These are phyloP conservation scores for Acyrthosiphon pisum DNA, from an alignment of 1,140 invertebrate genomes.

Conservation along the genomic window DNA sequence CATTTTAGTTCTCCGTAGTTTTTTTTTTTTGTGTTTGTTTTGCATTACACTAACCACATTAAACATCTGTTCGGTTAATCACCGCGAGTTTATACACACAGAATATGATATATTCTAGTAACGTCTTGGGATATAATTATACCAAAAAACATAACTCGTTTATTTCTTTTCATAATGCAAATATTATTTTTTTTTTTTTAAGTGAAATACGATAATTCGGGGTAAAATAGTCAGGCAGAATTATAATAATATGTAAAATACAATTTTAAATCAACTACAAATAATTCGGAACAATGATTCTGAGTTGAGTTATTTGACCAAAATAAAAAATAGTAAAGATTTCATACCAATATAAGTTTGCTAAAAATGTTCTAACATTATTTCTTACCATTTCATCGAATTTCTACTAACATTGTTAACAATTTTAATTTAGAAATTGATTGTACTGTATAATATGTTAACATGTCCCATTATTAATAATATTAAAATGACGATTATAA, in stretches of 20 bases:
- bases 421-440: not conserved
- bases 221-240: not conserved
- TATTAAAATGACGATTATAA: not conserved
- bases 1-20: not conserved
- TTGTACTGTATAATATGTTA: not conserved
- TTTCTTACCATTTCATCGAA: not conserved
- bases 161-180: not conserved
- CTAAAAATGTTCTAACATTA: not conserved
- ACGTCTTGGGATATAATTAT: not conserved
- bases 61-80: slow-evolving; percentile 37
- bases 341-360: not conserved
- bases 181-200: not conserved
- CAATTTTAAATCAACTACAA: not conserved
- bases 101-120: not conserved
- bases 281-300: not conserved
- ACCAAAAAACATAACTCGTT: not conserved
- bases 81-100: slow-evolving; percentile 8
- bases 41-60: slow-evolving; percentile 10
- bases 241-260: not conserved
- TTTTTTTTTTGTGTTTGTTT: not conserved
- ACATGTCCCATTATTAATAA: not conserved
- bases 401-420: not conserved
- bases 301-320: not conserved
- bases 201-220: not conserved
- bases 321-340: not conserved